These are phyloP conservation scores for Ianthella basta DNA, from an alignment of 37 sponge, comb jelly and placozoan genomes.

Conservation along the genomic window DNA sequence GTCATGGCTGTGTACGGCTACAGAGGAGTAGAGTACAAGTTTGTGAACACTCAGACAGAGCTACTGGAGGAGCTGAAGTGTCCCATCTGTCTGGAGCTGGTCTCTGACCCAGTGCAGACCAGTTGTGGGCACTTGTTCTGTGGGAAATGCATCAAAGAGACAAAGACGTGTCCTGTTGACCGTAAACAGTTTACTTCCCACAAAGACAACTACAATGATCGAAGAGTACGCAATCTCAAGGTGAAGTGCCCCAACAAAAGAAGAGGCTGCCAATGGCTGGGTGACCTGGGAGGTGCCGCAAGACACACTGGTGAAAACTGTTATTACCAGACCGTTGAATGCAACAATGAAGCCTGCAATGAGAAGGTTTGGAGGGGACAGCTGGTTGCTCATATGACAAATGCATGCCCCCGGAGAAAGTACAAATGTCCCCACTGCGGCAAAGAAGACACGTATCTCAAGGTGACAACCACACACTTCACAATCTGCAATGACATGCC, in stretches of 20 bases:
- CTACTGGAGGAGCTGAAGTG: too few relatives aligned
- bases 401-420: neutral
- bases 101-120: too few relatives aligned
- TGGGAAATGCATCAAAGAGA: too few relatives aligned
- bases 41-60: too few relatives aligned
- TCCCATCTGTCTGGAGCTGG: too few relatives aligned
- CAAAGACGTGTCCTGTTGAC: too few relatives aligned
- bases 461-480: neutral
- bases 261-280: conserved; percentile 38
- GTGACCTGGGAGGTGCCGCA: neutral
- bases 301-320: neutral
- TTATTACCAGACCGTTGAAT: neutral
- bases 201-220: neutral
- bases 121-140: too few relatives aligned
- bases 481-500: neutral
- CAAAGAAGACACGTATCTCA: neutral
- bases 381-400: neutral
- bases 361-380: neutral
- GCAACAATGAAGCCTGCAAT: conserved; percentile 4
- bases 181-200: neutral
- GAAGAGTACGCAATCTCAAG: neutral
- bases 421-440: conserved; percentile 24
- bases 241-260: conserved; percentile 12
- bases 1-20: neutral
- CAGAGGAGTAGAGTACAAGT: too few relatives aligned